Percentiles rank a stretch among this genome's conserved stretches.
These are phyloP conservation scores for Eucera pruinosa DNA, from an alignment of 2,888 invertebrate species.

Conservation along the genomic window DNA sequence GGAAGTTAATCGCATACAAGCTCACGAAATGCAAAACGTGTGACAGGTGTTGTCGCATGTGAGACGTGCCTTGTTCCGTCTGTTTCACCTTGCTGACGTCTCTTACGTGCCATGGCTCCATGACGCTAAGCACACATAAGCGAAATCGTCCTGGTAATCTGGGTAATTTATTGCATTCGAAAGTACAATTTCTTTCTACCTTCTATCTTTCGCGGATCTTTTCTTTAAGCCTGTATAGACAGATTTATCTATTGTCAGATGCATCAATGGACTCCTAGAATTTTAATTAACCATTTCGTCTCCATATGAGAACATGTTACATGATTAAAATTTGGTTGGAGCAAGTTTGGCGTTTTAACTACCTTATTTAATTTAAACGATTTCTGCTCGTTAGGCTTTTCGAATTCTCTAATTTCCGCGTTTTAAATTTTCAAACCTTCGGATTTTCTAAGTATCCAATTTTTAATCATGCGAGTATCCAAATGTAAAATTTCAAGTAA, in stretches of 20 bases:
- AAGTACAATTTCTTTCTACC: slow-evolving; percentile 68
- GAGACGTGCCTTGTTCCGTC: slow-evolving; percentile 26
- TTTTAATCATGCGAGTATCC: no score
- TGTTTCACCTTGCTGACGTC: slow-evolving; percentile 24
- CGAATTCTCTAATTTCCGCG: no score
- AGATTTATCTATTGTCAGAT: slow-evolving; percentile 2
- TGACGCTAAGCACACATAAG: slow-evolving; percentile 9
- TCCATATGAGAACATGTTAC: no score
- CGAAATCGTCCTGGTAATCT: slow-evolving; percentile 50
- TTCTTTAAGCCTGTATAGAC: background rate
- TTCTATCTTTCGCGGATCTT: background rate
- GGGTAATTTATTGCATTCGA: slow-evolving; percentile 70
- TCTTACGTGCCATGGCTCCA: background rate
- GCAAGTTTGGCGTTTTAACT: no score
- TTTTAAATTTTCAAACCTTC: no score
- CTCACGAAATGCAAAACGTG: slow-evolving; percentile 22
- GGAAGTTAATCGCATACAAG: slow-evolving; percentile 31
- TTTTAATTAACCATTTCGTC: no score
- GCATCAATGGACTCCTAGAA: background rate
- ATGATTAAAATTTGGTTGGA: no score
- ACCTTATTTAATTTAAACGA: no score
- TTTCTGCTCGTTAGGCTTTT: no score
- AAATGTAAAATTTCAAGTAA: no score
- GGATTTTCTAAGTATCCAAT: no score
- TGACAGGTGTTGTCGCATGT: slow-evolving; percentile 38